A percentile compares a stretch with the other conserved stretches of the same genome.
These are phyloP conservation scores for Parazoanthus atlanticus DNA, from an alignment of 92 coral and sea anemone species.

Conservation along the genomic window DNA sequence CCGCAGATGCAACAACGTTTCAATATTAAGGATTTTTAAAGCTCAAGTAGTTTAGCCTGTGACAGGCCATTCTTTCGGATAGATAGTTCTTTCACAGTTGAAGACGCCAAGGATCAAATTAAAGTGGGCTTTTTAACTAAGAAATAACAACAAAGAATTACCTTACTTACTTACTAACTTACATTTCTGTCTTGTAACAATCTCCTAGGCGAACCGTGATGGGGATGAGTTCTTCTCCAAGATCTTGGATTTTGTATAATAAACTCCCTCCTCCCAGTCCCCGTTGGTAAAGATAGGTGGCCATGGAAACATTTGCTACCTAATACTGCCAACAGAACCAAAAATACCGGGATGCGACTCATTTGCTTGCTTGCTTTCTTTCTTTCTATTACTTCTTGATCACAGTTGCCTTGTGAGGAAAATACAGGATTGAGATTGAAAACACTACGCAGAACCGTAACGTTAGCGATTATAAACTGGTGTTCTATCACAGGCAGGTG, in stretches of 20 bases:
- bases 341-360: background rate
- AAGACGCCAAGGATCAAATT: too few species aligned
- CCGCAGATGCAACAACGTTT: too few species aligned
- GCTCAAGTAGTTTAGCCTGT: too few species aligned
- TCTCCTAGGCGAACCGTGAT: background rate
- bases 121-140: too few species aligned
- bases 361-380: too few species aligned
- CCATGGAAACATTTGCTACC: background rate
- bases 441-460: background rate
- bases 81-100: too few species aligned
- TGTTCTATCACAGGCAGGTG: too few species aligned
- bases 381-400: background rate
- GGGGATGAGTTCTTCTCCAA: background rate
- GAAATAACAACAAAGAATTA: too few species aligned
- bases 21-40: too few species aligned
- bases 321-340: background rate
- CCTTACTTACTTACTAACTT: background rate
- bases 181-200: background rate
- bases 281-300: background rate
- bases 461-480: background rate
- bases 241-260: background rate
- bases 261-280: background rate
- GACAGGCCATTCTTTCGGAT: too few species aligned
- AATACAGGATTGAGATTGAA: too few species aligned
- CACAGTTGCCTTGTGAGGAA: too few species aligned